Evolutionary conservation across 2,113 vertebrate genomes (phyloP).

Genomic region (Salvelinus namaycush): DNA sequence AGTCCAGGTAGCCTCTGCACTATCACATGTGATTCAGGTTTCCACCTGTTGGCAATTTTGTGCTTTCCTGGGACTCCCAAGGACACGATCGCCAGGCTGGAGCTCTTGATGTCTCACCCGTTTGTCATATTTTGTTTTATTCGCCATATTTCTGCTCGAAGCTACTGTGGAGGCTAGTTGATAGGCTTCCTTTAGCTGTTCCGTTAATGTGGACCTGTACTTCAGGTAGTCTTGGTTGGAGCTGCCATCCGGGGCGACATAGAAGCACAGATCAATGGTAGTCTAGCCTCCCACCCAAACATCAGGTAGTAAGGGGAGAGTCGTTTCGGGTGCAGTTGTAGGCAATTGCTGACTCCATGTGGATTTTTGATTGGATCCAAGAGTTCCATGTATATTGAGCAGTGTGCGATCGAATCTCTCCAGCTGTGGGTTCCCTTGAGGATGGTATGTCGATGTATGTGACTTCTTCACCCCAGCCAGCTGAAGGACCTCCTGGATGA

Average conservation of each 20-base stretch:
- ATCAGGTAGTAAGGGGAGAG: conserved; percentile 19
- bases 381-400: not conserved
- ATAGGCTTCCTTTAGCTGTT: not conserved
- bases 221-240: not conserved
- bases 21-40: not conserved
- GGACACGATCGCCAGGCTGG: not conserved
- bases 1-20: conserved; percentile 11
- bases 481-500: not conserved
- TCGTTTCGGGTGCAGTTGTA: conserved; percentile 4
- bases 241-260: not conserved
- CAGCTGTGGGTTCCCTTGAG: conserved; percentile 9
- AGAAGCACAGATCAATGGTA: conserved; percentile 20
- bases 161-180: not conserved
- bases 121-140: too few species aligned
- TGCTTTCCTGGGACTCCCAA: conserved; percentile 18
- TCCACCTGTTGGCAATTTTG: conserved; percentile 19
- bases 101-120: too few species aligned
- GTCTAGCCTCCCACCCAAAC: not conserved
- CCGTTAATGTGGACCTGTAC: not conserved
- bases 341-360: conserved; percentile 6
- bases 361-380: not conserved
- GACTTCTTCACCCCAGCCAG: not conserved
- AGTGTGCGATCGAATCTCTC: conserved; percentile 1
- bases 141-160: not conserved
- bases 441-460: not conserved